Conservation (phyloP, 2,113 vertebrate species). For the Marcusenius ussheri region DNA sequence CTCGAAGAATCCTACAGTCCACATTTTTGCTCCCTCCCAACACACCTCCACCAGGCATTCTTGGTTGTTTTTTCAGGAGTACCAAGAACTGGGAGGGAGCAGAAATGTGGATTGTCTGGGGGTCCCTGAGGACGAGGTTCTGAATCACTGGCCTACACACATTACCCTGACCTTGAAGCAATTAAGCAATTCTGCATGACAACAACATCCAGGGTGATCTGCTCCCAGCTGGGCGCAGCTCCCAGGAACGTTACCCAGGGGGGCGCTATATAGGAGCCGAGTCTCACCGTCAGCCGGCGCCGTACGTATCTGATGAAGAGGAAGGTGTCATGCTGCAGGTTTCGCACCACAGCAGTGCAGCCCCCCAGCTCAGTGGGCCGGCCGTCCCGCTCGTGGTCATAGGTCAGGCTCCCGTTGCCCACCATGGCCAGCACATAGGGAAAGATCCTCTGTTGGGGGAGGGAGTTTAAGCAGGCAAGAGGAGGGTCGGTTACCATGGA, state of each 20-base stretch:
- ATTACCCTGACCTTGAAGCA: not conserved
- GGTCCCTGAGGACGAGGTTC: not conserved
- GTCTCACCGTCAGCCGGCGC: slow-evolving; percentile 84
- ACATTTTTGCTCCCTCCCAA: not conserved
- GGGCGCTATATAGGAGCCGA: slow-evolving; percentile 31
- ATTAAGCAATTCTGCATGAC: not conserved
- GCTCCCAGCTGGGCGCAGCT: not conserved
- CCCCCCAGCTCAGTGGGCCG: slow-evolving; percentile 83
- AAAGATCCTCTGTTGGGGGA: slow-evolving; percentile 71
- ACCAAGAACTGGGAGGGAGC: not conserved
- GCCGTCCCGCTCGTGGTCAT: slow-evolving; percentile 87
- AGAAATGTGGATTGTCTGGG: not conserved
- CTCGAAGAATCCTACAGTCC: not conserved
- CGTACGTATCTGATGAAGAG: slow-evolving; percentile 89
- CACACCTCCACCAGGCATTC: not conserved
- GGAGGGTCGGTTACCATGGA: not conserved
- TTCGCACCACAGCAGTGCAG: slow-evolving; percentile 86
- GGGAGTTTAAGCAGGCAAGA: not conserved
- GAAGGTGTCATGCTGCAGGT: slow-evolving; percentile 92
- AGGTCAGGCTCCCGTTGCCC: slow-evolving; percentile 82
- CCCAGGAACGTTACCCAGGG: not conserved
- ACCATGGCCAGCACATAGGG: slow-evolving; percentile 90
- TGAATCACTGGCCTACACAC: not conserved
- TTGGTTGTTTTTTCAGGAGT: not conserved
- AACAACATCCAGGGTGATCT: not conserved